These are phyloP conservation scores for Rosalia funebris DNA, from an alignment of 2,888 invertebrate species.

Conservation along the genomic window DNA sequence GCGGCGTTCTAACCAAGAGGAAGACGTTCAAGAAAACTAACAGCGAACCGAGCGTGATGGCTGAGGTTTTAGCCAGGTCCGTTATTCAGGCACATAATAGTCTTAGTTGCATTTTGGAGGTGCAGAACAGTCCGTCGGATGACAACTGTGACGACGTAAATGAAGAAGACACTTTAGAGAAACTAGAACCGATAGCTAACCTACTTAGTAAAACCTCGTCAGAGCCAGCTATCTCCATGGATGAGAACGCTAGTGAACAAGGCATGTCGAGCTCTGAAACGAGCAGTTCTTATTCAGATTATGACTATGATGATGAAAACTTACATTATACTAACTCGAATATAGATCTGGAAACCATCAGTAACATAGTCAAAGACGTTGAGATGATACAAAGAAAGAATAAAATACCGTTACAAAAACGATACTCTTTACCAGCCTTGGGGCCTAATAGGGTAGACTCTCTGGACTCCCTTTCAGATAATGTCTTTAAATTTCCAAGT, in stretches of 20 bases:
- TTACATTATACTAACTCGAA: slow-evolving; percentile 57
- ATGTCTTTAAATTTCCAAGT: slow-evolving; percentile 13
- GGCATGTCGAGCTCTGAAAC: slow-evolving; percentile 44
- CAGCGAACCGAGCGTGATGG: slow-evolving; percentile 70
- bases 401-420: slow-evolving; percentile 45
- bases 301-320: slow-evolving; percentile 62
- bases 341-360: slow-evolving; percentile 67
- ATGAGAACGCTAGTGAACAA: slow-evolving; percentile 39
- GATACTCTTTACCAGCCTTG: slow-evolving; percentile 49
- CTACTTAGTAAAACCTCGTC: slow-evolving; percentile 49
- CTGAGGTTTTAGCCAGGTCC: slow-evolving; percentile 73
- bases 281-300: slow-evolving; percentile 51
- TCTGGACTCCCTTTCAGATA: slow-evolving; percentile 33
- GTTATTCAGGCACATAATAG: slow-evolving; percentile 71
- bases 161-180: slow-evolving; percentile 46
- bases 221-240: slow-evolving; percentile 40
- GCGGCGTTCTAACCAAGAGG: slow-evolving; percentile 65
- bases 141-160: slow-evolving; percentile 58
- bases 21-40: slow-evolving; percentile 62
- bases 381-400: slow-evolving; percentile 48
- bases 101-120: slow-evolving; percentile 70
- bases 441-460: slow-evolving; percentile 42
- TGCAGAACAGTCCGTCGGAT: slow-evolving; percentile 64
- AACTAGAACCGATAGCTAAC: slow-evolving; percentile 42
- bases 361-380: slow-evolving; percentile 69